Evolutionary conservation across 2,113 vertebrate species (phyloP).

Genomic region (Lophotis ruficrista): DNA sequence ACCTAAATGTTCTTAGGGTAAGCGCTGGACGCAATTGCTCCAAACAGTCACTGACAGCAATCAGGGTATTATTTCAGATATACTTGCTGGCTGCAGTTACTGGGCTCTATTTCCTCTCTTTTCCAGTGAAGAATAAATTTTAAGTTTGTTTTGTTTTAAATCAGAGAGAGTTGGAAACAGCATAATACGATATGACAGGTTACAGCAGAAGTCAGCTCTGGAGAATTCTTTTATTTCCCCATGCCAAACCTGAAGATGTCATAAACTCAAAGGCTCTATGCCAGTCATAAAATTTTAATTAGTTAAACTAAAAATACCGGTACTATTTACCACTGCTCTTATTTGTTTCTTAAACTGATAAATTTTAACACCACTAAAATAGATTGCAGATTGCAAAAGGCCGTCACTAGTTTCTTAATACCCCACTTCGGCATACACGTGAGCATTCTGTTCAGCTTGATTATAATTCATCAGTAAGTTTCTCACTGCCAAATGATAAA

Average conservation of each 20-base stretch:
- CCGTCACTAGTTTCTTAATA: neutral
- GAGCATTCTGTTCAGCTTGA: constrained; percentile 22
- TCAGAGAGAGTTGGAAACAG: neutral
- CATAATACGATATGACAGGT: constrained; percentile 18
- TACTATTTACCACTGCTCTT: neutral
- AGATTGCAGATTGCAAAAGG: neutral
- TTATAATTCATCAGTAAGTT: constrained; percentile 59
- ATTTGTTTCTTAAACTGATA: neutral
- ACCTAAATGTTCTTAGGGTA: neutral
- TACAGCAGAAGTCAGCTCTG: neutral
- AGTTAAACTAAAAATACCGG: constrained; percentile 23
- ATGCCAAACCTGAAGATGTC: neutral
- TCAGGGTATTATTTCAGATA: neutral
- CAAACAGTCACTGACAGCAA: neutral
- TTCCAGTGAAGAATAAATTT: neutral
- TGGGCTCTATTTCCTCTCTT: neutral
- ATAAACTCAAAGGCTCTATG: constrained; percentile 13
- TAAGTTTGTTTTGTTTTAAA: constrained; percentile 6
- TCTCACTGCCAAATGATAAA: constrained; percentile 47
- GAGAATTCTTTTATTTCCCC: constrained; percentile 33
- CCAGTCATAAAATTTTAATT: constrained; percentile 43
- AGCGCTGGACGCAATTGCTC: neutral
- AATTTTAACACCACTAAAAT: neutral
- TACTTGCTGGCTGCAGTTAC: neutral
- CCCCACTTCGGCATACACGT: neutral